These are phyloP conservation scores for Sebastes taczanowskii DNA, from an alignment of 2,797 vertebrate species.

Conservation along the genomic window DNA sequence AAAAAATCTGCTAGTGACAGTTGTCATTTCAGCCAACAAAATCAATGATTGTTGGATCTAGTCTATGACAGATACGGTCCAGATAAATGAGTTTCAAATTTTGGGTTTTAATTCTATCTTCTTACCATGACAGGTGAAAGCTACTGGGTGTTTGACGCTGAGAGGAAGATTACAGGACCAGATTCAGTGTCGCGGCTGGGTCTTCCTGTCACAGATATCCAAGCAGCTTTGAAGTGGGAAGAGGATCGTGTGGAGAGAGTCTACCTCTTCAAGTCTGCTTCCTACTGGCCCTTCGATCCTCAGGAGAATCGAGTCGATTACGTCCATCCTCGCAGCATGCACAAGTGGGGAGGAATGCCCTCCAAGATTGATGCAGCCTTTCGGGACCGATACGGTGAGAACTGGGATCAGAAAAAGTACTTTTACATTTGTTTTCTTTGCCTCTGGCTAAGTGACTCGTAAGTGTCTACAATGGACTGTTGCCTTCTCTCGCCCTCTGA, in stretches of 20 bases:
- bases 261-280: slow-evolving; percentile 83
- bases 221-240: slow-evolving; percentile 88
- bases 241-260: slow-evolving; percentile 81
- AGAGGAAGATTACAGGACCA: slow-evolving; percentile 86
- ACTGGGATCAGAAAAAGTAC: not conserved
- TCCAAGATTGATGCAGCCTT: slow-evolving; percentile 58
- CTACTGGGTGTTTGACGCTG: slow-evolving; percentile 85
- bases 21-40: too few species aligned
- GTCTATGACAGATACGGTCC: too few species aligned
- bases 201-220: slow-evolving; percentile 79
- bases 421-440: not conserved
- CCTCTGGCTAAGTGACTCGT: not conserved
- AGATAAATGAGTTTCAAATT: too few species aligned
- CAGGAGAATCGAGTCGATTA: slow-evolving; percentile 46
- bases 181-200: slow-evolving; percentile 79
- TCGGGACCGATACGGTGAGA: slow-evolving; percentile 59
- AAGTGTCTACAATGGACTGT: not conserved
- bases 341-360: slow-evolving; percentile 54
- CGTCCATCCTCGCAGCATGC: slow-evolving; percentile 32
- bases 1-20: too few species aligned
- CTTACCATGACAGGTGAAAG: slow-evolving; percentile 44
- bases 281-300: slow-evolving; percentile 57
- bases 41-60: too few species aligned
- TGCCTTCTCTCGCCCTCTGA: slow-evolving; percentile 3
- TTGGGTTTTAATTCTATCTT: not conserved